Evolutionary conservation across 2,113 vertebrate genomes (phyloP).

Genomic region (Pelvicachromis taeniatus): DNA sequence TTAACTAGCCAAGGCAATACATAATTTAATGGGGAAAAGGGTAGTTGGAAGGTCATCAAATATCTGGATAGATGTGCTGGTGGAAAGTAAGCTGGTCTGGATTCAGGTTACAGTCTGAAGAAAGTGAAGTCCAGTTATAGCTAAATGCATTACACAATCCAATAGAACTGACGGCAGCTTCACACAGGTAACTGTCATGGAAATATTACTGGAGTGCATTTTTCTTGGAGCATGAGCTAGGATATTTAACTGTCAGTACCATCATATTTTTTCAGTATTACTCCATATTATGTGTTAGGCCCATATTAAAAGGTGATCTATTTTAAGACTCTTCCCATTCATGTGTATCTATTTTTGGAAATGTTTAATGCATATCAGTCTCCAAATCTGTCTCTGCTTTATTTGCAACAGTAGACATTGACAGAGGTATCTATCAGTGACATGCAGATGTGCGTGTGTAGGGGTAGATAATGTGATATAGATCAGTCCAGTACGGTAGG

Average conservation of each 20-base stretch:
- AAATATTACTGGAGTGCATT: neutral
- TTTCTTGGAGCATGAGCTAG: neutral
- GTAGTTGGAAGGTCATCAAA: conserved; percentile 63
- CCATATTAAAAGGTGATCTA: neutral
- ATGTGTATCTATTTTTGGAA: conserved; percentile 5
- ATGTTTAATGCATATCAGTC: neutral
- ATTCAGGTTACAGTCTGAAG: neutral
- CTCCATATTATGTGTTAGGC: neutral
- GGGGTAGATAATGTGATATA: conserved; percentile 69
- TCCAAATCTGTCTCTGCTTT: conserved; percentile 48
- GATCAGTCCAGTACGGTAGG: conserved; percentile 59
- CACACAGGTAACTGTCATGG: neutral
- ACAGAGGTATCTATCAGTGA: conserved; percentile 63
- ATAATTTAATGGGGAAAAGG: conserved; percentile 54
- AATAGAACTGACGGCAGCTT: neutral
- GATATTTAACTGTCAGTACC: neutral
- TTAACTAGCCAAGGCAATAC: conserved; percentile 68
- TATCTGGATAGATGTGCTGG: conserved; percentile 43
- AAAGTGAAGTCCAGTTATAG: neutral
- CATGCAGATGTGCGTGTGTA: conserved; percentile 49
- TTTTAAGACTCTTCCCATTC: neutral
- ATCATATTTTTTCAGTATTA: neutral
- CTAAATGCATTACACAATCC: neutral
- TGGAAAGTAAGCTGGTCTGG: neutral
- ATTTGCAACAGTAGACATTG: conserved; percentile 70